phyloP scores from a whole-genome alignment of 2,113 vertebrate species.

The Amphilophus citrinellus region DNA sequence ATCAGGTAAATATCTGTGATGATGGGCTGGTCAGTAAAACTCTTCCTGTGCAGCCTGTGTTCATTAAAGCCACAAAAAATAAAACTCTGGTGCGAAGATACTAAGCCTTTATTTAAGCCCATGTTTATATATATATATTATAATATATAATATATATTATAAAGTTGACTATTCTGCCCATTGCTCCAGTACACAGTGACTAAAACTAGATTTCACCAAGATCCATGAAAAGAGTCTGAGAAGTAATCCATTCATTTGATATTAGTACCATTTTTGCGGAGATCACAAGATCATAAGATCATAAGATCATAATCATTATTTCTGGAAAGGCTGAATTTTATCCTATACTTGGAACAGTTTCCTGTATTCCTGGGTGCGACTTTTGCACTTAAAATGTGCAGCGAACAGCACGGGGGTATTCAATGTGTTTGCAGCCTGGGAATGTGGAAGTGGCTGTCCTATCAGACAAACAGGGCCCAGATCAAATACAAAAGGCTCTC shows the following conservation, averaged over 20 bases:
- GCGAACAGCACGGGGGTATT: not conserved
- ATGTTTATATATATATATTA: too few species aligned
- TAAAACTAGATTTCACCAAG: not conserved
- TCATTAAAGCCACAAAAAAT: not conserved
- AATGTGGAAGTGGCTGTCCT: conserved; percentile 1
- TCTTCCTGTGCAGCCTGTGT: not conserved
- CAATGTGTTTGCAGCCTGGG: conserved; percentile 8
- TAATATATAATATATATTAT: too few species aligned
- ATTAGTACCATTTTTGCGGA: not conserved
- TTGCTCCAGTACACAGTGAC: not conserved
- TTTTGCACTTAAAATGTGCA: not conserved
- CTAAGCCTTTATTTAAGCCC: too few species aligned
- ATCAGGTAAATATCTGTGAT: not conserved
- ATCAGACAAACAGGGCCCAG: conserved; percentile 23
- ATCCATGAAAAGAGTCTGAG: not conserved
- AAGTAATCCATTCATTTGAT: not conserved
- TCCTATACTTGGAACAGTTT: not conserved
- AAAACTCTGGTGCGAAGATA: not conserved
- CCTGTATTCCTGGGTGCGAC: not conserved
- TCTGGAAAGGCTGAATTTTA: not conserved
- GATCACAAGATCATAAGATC: not conserved
- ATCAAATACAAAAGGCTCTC: not conserved
- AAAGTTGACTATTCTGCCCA: not conserved
- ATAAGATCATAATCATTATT: not conserved
- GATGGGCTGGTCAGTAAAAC: not conserved